Conservation (phyloP, 2,797 vertebrate genomes). For the Notamacropus eugenii region DNA sequence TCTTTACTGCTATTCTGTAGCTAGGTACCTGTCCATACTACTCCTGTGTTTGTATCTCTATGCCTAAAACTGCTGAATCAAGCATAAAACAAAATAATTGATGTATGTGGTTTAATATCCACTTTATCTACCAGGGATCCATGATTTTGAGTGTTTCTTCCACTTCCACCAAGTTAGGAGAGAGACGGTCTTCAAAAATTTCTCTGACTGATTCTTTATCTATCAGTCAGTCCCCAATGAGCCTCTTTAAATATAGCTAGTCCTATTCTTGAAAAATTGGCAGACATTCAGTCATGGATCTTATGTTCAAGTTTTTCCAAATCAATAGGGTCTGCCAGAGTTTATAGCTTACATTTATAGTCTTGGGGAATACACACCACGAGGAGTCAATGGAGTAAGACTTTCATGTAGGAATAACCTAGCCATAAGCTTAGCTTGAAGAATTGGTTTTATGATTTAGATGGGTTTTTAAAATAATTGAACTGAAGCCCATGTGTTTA, state of each 20-base stretch:
- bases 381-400: not conserved
- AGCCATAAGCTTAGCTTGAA: not conserved
- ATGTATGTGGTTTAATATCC: not conserved
- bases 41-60: not conserved
- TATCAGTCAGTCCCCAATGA: not conserved
- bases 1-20: not conserved
- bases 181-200: not conserved
- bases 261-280: not conserved
- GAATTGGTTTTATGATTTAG: not conserved
- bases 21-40: not conserved
- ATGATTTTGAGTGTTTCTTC: not conserved
- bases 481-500: not conserved
- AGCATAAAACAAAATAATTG: not conserved
- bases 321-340: not conserved
- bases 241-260: not conserved
- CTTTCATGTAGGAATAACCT: not conserved
- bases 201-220: not conserved
- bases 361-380: not conserved
- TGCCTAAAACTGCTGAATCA: not conserved
- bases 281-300: not conserved
- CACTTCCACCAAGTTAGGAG: not conserved
- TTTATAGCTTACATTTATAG: not conserved
- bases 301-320: not conserved
- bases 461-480: not conserved
- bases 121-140: not conserved